A percentile compares a stretch with the other conserved stretches of the same genome.
These are phyloP conservation scores for Oikopleura dioica DNA, from an alignment of 23 tunicate species.

Conservation along the genomic window DNA sequence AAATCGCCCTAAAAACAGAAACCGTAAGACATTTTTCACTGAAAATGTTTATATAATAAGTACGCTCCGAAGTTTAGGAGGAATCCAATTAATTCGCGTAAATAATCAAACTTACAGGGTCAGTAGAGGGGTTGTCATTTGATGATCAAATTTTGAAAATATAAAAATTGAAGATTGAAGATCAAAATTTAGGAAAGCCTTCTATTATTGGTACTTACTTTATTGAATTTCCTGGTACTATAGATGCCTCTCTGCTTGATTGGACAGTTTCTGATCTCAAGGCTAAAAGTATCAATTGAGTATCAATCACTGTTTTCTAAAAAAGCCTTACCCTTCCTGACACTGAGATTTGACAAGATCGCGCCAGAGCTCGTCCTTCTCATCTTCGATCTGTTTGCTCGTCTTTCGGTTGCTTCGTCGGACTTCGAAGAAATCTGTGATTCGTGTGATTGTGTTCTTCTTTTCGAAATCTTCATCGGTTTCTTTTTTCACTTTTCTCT, in stretches of 20 bases:
- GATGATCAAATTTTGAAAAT: too few relatives aligned
- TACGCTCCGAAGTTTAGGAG: too few relatives aligned
- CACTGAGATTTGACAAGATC: not conserved
- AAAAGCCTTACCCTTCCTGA: not conserved
- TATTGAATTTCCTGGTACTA: not conserved
- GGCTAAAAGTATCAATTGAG: too few relatives aligned
- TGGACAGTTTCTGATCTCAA: not conserved
- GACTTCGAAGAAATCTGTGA: conserved; percentile 46
- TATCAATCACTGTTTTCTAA: too few relatives aligned
- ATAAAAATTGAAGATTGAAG: too few relatives aligned
- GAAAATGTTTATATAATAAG: not conserved
- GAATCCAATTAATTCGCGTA: too few relatives aligned
- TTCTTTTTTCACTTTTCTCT: too few relatives aligned
- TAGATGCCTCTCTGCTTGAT: not conserved
- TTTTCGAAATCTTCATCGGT: too few relatives aligned
- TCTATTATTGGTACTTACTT: not conserved
- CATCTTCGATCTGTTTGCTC: not conserved
- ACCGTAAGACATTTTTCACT: not conserved
- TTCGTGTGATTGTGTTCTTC: not conserved
- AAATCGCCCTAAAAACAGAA: conserved; percentile 22
- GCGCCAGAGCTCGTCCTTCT: not conserved
- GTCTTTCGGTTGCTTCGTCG: conserved; percentile 44
- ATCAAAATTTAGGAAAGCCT: too few relatives aligned
- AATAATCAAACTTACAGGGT: too few relatives aligned
- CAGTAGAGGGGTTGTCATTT: too few relatives aligned